Base-by-base conservation (phyloP, 2,888 invertebrate genomes). In the Diarsia mendica region DNA sequence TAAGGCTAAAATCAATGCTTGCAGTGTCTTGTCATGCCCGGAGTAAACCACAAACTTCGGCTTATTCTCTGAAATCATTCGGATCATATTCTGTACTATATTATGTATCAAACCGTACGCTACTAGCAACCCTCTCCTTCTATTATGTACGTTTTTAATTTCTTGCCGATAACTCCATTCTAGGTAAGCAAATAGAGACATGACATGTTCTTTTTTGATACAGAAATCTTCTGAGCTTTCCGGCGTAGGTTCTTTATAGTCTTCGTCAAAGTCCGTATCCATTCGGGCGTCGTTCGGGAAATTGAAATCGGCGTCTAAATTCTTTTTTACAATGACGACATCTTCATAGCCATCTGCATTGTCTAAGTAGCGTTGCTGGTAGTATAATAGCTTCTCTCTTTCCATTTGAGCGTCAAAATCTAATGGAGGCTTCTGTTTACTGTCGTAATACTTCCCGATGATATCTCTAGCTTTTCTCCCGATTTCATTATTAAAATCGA, bases 1-100 rank as follows among this genome's bases (percentile, higher is more conserved):
- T 67, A 99, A 92, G 0, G 99, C 98, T 3, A 98, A 96, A 2
- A 98, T 97, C 55, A 99, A 94, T 83, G 98, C 98, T 89, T 98
- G 98, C 55, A 99, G 91, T 0, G 99, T 99, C 89, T 98, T 98
- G 93, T 99, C 99, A 89, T 99, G 99, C 0, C 99, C 99, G 0
- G 99, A 99, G 91, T 98, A 99, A 0, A 99, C 89, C 0, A 98
- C 97, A 75, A 98, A 97, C 88, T 98, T 98, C 0, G 98, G 98
- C 77, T 97, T 97, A 77, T 97, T 97, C 67, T 98, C 98, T 0
- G 98, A 98, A 85, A 98, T 98, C 96, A 98, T 98, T 86, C 98
- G 97, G 15, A 98, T 96, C 97, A 99, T 98, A 90, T 98, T 98
- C 61, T 98, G 97, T 0, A 96, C 98, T 67, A 99, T 98, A 89